Percentiles rank a stretch among this genome's conserved stretches.
These are phyloP conservation scores for Micoletzkya japonica DNA, from an alignment of 2,888 invertebrate genomes.

Conservation along the genomic window DNA sequence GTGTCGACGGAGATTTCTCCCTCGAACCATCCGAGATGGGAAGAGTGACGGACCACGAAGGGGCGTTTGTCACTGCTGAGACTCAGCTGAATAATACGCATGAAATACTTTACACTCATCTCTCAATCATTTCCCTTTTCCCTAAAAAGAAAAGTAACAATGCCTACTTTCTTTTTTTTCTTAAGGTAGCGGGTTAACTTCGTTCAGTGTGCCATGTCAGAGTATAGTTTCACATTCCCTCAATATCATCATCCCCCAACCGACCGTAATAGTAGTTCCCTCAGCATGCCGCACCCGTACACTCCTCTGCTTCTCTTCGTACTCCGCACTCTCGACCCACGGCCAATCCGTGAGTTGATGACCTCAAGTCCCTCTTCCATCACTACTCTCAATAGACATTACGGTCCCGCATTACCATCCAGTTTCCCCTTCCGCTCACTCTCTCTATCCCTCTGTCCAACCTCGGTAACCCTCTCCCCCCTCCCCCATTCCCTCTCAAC, in stretches of 20 bases:
- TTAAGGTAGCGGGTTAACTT: too few relatives aligned
- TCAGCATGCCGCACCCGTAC: conserved; percentile 42
- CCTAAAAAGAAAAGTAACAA: too few relatives aligned
- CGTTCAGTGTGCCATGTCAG: too few relatives aligned
- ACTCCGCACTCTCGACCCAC: conserved; percentile 46
- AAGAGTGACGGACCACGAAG: conserved; percentile 41
- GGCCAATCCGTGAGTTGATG: conserved; percentile 44
- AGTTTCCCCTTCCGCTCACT: too few relatives aligned
- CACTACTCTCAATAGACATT: neutral
- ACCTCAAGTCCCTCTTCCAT: conserved; percentile 39
- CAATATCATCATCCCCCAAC: neutral
- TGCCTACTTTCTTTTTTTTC: too few relatives aligned
- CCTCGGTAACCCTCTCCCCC: too few relatives aligned
- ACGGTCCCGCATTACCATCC: too few relatives aligned
- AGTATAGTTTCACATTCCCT: too few relatives aligned
- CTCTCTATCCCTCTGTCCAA: neutral
- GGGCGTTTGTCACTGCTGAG: conserved; percentile 43
- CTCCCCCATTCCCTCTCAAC: neutral
- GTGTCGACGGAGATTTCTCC: conserved; percentile 42
- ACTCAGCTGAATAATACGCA: conserved; percentile 38
- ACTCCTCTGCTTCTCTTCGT: conserved; percentile 35
- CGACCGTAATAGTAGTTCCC: conserved; percentile 34
- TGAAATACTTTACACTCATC: too few relatives aligned
- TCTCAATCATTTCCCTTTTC: too few relatives aligned
- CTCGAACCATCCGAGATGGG: conserved; percentile 46